A percentile compares a stretch with the other conserved stretches of the same genome.
phyloP scores from a whole-genome alignment of 2,113 vertebrate genomes.

The Hippotragus niger region DNA sequence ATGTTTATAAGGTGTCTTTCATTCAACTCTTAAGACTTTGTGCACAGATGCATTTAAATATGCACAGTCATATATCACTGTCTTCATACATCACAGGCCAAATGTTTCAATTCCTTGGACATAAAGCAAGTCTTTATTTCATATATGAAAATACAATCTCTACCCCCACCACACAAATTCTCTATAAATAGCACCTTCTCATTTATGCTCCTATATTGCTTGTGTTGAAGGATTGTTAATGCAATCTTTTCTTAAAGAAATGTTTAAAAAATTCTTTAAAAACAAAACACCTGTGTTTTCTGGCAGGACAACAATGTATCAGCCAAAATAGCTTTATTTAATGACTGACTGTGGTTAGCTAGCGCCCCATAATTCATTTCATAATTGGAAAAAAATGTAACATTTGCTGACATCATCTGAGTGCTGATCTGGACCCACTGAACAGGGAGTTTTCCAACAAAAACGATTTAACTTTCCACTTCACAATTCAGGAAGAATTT shows the following conservation, averaged over 20 bases:
- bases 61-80: slow-evolving; percentile 25
- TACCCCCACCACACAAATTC: slow-evolving; percentile 24
- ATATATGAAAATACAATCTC: slow-evolving; percentile 40
- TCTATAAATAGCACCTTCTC: slow-evolving; percentile 39
- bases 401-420: slow-evolving; percentile 79
- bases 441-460: slow-evolving; percentile 75
- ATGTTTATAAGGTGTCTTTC: slow-evolving; percentile 36
- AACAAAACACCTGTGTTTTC: slow-evolving; percentile 79
- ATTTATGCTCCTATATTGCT: slow-evolving; percentile 7
- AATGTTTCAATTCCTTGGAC: slow-evolving; percentile 35
- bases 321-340: slow-evolving; percentile 75
- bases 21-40: slow-evolving; percentile 8
- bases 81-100: slow-evolving; percentile 3
- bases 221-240: slow-evolving; percentile 36
- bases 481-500: slow-evolving; percentile 67
- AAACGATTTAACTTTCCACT: slow-evolving; percentile 73
- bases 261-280: slow-evolving; percentile 60
- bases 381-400: slow-evolving; percentile 80
- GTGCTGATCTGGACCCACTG: slow-evolving; percentile 70
- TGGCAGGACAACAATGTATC: slow-evolving; percentile 70
- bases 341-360: slow-evolving; percentile 70
- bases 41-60: slow-evolving; percentile 45
- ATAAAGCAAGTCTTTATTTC: slow-evolving; percentile 61
- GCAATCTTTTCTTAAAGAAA: slow-evolving; percentile 62
- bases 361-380: slow-evolving; percentile 77